Evolutionary conservation across 2,113 vertebrate genomes (phyloP).

Genomic region (Saccopteryx bilineata): DNA sequence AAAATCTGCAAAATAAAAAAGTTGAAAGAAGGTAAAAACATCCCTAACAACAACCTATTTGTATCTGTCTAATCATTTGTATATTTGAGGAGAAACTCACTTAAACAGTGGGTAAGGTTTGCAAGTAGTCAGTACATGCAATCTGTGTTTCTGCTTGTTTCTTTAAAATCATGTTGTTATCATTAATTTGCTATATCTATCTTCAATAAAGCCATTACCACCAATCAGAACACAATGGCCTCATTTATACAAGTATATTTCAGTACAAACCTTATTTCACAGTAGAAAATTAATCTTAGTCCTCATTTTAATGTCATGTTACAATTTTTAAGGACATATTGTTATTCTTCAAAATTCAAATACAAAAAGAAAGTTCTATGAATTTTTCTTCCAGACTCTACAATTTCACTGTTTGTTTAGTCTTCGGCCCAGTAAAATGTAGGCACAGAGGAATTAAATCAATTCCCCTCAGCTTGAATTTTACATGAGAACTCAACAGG

Average conservation of each 20-base stretch:
- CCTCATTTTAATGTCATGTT: constrained; percentile 41
- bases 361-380: constrained; percentile 29
- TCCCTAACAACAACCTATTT: constrained; percentile 18
- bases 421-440: constrained; percentile 37
- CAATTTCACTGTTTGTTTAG: constrained; percentile 60
- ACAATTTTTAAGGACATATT: constrained; percentile 39
- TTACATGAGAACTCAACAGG: constrained; percentile 54
- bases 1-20: constrained; percentile 57
- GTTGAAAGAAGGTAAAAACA: constrained; percentile 50
- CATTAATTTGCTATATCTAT: neutral
- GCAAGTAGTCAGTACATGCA: neutral
- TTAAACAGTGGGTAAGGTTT: neutral
- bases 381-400: constrained; percentile 58
- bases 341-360: constrained; percentile 52
- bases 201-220: constrained; percentile 32
- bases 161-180: neutral
- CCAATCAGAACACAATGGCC: constrained; percentile 16
- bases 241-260: neutral
- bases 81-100: constrained; percentile 1
- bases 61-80: neutral
- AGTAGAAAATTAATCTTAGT: constrained; percentile 55
- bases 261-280: constrained; percentile 42
- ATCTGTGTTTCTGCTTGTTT: constrained; percentile 22
- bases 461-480: constrained; percentile 61
- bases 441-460: constrained; percentile 47